Base-by-base conservation (phyloP, 1,140 invertebrate genomes). In the Watersipora subatra region DNA sequence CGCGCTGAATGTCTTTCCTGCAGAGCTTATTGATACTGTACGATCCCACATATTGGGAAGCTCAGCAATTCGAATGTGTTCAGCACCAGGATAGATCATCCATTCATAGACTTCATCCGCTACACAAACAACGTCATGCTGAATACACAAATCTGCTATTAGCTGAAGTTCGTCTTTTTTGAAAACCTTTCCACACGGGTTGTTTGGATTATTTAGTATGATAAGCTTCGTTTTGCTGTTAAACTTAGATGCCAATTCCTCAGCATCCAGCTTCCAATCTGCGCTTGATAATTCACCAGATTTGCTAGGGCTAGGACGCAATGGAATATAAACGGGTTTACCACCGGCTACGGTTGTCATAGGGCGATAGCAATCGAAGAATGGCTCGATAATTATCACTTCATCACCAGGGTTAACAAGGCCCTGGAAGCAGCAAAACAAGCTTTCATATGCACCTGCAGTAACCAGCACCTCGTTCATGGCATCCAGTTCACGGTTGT, bases 31-130 rank as follows among this genome's bases (percentile, higher is more conserved):
- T 0, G 96, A 97, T 24, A 99, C 88, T 0, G 96, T 99, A 63
- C 95, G 84, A 66, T 98, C 92, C 88, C 91, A 99, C 96, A 99
- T 99, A 2, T 84, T 92, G 19, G 95, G 93, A 12, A 98, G 76
- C 0, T 91, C 88, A n/a, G 90, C 78, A 66, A 97, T 95, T 74
- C 92, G 84, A 66, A 94, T 85, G 80, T 97, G 95, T 75, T 92
- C 84, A 0, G 88, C 88, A 73, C 89, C 85, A 2, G 22, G 29
- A 75, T 91, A 98, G 22, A 93, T 88, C 71, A 99, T 85, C 91
- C 93, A 97, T 80, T 99, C 95, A 70, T 99, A 99, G 0, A 99
- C 96, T 80, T 99, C 96, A 81, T 99, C 95, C 3, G 91, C 88
- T 24, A 99, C 81, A 64, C 92, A 93, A 2, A 98, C 79, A 2